These are phyloP conservation scores for Epinephelus fuscoguttatus DNA, from an alignment of 2,113 vertebrate genomes.

Conservation along the genomic window DNA sequence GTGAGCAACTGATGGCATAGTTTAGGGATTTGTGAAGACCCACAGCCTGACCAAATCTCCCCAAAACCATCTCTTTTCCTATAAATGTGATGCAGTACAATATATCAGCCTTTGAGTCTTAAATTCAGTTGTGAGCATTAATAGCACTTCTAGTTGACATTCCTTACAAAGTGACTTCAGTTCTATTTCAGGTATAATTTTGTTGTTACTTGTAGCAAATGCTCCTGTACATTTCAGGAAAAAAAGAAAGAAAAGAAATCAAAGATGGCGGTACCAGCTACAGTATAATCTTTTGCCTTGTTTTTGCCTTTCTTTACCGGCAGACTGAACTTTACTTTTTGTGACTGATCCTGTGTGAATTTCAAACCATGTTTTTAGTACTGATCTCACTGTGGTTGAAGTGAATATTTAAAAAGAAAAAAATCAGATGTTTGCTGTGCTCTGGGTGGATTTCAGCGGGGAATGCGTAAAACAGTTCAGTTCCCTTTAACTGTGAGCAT, in stretches of 20 bases:
- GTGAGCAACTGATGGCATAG: constrained; percentile 52
- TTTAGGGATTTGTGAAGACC: constrained; percentile 60
- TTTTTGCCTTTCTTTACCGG: constrained; percentile 73
- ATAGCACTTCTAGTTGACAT: constrained; percentile 63
- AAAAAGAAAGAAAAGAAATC: neutral
- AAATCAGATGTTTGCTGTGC: constrained; percentile 55
- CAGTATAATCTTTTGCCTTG: constrained; percentile 64
- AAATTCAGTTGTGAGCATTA: constrained; percentile 53
- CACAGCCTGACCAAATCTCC: constrained; percentile 19
- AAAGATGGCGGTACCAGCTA: constrained; percentile 61
- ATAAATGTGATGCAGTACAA: constrained; percentile 73
- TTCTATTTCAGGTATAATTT: constrained; percentile 69
- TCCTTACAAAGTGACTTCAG: constrained; percentile 72
- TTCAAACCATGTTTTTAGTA: constrained; percentile 50
- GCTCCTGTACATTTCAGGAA: constrained; percentile 64
- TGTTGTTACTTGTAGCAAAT: constrained; percentile 65
- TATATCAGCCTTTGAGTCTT: constrained; percentile 57
- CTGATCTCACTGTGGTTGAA: constrained; percentile 62
- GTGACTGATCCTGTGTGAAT: constrained; percentile 70
- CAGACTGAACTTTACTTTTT: constrained; percentile 66
- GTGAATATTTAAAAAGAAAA: constrained; percentile 50
- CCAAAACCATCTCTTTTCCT: constrained; percentile 36
- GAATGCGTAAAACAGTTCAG: constrained; percentile 37
- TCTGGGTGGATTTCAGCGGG: constrained; percentile 34
- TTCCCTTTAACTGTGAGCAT: constrained; percentile 64